Percentiles rank a stretch among this genome's conserved stretches.
Conservation (phyloP, 2,113 vertebrate genomes). For the Zosterops lateralis region DNA sequence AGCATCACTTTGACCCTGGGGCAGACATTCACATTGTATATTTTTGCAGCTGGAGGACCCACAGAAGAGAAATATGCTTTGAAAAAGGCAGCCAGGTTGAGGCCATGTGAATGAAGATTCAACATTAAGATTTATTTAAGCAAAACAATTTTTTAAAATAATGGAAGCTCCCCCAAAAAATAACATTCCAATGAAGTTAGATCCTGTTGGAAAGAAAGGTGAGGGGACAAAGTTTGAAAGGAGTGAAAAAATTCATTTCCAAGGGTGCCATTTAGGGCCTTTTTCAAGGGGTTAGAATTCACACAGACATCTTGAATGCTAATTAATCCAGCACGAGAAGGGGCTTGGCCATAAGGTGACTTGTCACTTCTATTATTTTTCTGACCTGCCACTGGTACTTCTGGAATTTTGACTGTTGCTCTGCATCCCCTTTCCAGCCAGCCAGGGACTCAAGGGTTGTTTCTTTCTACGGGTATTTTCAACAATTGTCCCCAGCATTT, state of each 20-base stretch:
- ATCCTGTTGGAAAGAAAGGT: neutral
- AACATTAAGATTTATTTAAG: neutral
- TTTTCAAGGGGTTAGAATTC: neutral
- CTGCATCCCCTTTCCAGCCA: neutral
- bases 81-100: neutral
- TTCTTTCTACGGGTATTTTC: neutral
- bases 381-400: neutral
- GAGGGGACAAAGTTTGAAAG: neutral
- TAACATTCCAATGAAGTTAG: neutral
- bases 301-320: neutral
- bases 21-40: neutral
- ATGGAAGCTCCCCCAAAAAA: accelerated
- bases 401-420: neutral
- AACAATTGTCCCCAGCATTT: neutral
- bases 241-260: neutral
- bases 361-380: neutral
- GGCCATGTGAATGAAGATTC: neutral
- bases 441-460: neutral
- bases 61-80: neutral
- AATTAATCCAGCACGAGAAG: neutral
- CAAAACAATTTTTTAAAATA: neutral
- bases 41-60: slow-evolving; percentile 35
- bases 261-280: neutral
- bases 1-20: neutral
- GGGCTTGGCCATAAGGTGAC: neutral